Base-by-base conservation (phyloP, 2,888 invertebrate species). In the Leptopterna dolabrata region DNA sequence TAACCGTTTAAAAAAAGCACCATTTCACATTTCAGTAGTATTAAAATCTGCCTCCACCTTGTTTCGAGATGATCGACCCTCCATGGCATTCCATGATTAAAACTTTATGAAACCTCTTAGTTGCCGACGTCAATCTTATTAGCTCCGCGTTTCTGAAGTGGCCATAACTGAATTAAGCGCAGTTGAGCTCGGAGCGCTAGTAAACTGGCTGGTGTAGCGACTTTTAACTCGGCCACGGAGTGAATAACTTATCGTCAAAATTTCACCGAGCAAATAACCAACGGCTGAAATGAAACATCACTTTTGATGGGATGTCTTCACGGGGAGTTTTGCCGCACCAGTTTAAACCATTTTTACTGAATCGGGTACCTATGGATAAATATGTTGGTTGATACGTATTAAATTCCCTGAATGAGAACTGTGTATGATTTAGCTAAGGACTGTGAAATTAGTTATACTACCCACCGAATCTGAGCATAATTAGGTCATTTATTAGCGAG, bases 111-210 rank as follows among this genome's bases (percentile, higher is more conserved):
- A 29, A 36, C 81, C 30, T 55, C 81, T 47, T 81, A 81, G 29
- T 81, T 81, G 29, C 30, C 55, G 55, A 55, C 81, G 81, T 51
- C 29, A 51, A 30, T 55, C 81, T 81, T 36, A 81, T 81, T 81
- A 81, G 81, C 81, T 55, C 51, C 19, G 51, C 13, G 78, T 45
- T 45, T 45, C 78, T 45, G 45, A 51, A 55, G 51, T 47, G 81
- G 30, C 55, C 51, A 81, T 81, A 81, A 81, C 81, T 30, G 55
- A 81, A 81, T 81, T 81, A 81, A 81, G 81, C n/a, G 24, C 3
- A 9, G 24, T 24, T n/a, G 63, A 63, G 63, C 55, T 29, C 81
- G 4, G 14, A 51, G 55, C 81, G 47, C 30, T 30, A 55, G 51
- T 55, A 55, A 81, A 81, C 81, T 55, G 55, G 30, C 81, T 81